phyloP scores from a whole-genome alignment of 2,797 vertebrate species.

The Babyrousa celebensis region DNA sequence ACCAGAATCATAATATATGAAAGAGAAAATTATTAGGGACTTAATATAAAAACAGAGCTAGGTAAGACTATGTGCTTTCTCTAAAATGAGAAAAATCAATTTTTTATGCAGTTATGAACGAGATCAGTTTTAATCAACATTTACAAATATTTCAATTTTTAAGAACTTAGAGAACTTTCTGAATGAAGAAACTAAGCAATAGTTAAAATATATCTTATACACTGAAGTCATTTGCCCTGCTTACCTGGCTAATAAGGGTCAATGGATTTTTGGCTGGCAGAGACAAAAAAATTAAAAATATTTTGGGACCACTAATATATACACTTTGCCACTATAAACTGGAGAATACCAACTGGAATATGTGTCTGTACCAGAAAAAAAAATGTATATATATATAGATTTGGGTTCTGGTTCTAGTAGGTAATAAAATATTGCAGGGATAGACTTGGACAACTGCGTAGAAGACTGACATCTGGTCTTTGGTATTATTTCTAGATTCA shows the following conservation, averaged over 20 bases:
- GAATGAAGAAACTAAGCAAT: not conserved
- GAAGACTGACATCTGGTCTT: not conserved
- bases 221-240: not conserved
- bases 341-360: not conserved
- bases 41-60: conserved; percentile 16
- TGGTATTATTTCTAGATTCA: not conserved
- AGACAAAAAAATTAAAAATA: not conserved
- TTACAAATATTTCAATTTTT: not conserved
- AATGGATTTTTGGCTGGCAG: not conserved
- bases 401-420: not conserved
- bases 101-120: not conserved
- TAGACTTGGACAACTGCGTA: not conserved
- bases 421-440: not conserved
- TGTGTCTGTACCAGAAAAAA: not conserved
- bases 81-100: conserved; percentile 42
- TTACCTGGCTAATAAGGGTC: not conserved
- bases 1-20: conserved; percentile 44
- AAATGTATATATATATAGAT: not conserved
- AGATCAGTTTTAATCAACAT: conserved; percentile 51
- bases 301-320: not conserved
- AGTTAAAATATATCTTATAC: not conserved
- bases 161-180: not conserved
- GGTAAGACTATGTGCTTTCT: not conserved
- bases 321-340: not conserved
- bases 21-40: not conserved